These are phyloP conservation scores for Trachelus iudaicus DNA, from an alignment of 2,888 invertebrate species.

Conservation along the genomic window DNA sequence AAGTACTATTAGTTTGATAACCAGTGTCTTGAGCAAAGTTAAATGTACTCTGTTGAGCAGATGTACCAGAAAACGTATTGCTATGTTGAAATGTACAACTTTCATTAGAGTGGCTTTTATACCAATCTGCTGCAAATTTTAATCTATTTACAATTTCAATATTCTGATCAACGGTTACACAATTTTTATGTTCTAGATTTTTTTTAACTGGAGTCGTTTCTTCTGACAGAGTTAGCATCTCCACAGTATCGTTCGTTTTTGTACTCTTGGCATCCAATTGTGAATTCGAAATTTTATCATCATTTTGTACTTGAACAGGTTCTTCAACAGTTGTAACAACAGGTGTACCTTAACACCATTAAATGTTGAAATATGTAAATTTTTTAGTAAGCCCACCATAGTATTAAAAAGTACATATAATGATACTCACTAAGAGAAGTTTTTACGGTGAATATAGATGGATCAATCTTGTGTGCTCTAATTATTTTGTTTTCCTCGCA, in stretches of 20 bases:
- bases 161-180: slow-evolving; percentile 15
- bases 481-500: slow-evolving; percentile 25
- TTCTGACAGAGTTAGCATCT: slow-evolving; percentile 34
- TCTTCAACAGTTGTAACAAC: not conserved
- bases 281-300: not conserved
- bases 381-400: not conserved
- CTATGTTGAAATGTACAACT: slow-evolving; percentile 40
- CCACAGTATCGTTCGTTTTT: slow-evolving; percentile 16
- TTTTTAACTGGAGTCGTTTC: slow-evolving; percentile 28
- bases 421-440: not conserved
- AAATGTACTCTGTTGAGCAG: slow-evolving; percentile 43
- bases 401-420: not conserved
- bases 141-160: slow-evolving; percentile 15
- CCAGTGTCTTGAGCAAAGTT: slow-evolving; percentile 56
- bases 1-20: slow-evolving; percentile 58
- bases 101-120: slow-evolving; percentile 40
- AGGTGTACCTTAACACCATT: not conserved
- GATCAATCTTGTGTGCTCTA: not conserved
- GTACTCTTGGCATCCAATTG: not conserved
- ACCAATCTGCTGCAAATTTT: slow-evolving; percentile 32
- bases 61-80: slow-evolving; percentile 42
- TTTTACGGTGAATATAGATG: not conserved
- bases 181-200: slow-evolving; percentile 18
- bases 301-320: not conserved
- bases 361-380: not conserved